Percentiles rank a stretch among this genome's conserved stretches.
These are phyloP conservation scores for Leptestheria dahalacensis DNA, from an alignment of 1,140 invertebrate species.

Conservation along the genomic window DNA sequence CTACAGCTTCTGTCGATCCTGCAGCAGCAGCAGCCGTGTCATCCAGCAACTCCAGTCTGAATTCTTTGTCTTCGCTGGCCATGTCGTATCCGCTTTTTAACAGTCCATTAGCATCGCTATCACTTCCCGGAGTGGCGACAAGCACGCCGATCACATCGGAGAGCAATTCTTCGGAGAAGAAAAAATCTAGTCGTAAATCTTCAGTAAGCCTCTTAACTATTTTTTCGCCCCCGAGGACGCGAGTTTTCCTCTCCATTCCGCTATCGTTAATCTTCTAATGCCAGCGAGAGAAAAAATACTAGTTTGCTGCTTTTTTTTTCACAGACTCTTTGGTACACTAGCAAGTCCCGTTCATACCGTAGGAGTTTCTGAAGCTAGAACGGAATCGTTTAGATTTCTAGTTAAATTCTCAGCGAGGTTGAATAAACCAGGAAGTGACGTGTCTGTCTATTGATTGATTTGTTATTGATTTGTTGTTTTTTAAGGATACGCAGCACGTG, in stretches of 20 bases:
- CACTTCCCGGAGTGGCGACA: neutral
- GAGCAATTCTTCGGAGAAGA: constrained; percentile 7
- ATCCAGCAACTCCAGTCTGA: constrained; percentile 10
- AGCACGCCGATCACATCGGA: neutral
- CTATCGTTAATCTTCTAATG: too few relatives aligned
- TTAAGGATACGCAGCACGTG: neutral
- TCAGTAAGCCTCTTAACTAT: neutral
- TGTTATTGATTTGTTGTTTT: neutral
- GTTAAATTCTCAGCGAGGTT: too few relatives aligned
- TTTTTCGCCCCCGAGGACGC: neutral
- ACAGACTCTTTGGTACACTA: too few relatives aligned
- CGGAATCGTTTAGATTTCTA: too few relatives aligned
- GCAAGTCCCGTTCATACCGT: too few relatives aligned
- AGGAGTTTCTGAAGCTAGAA: too few relatives aligned
- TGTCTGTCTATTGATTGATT: too few relatives aligned
- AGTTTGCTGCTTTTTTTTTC: too few relatives aligned
- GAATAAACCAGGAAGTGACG: too few relatives aligned
- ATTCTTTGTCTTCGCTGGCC: constrained; percentile 9
- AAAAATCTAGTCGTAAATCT: constrained; percentile 1
- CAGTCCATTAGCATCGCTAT: constrained; percentile 6
- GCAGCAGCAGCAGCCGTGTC: neutral
- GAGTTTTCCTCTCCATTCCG: too few relatives aligned
- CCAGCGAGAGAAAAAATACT: too few relatives aligned
- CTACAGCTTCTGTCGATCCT: neutral
- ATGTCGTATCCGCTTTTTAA: constrained; percentile 14